These are phyloP conservation scores for Bambusicola thoracicus DNA, from an alignment of 2,113 vertebrate species.

Conservation along the genomic window DNA sequence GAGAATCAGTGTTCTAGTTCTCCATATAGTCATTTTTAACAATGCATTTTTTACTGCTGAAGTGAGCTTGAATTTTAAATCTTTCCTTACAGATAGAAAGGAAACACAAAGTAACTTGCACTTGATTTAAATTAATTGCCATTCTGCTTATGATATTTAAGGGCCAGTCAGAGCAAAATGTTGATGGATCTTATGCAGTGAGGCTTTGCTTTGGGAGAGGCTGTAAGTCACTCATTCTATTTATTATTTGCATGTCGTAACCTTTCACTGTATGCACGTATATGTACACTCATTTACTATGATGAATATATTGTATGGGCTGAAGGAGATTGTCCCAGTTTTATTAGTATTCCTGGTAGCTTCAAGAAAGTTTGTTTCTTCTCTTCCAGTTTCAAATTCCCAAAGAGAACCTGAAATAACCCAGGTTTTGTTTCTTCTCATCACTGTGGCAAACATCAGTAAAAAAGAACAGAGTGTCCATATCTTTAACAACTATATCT, in stretches of 20 bases:
- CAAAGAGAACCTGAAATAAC: neutral
- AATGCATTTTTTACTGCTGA: neutral
- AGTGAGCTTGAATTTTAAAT: neutral
- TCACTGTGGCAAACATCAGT: neutral
- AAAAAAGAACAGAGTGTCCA: neutral
- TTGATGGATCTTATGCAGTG: neutral
- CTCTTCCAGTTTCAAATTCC: neutral
- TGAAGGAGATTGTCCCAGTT: neutral
- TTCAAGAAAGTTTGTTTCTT: neutral
- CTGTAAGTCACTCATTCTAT: neutral
- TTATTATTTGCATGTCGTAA: slow-evolving; percentile 14
- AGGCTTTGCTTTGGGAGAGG: neutral
- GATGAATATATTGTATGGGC: neutral
- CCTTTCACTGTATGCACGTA: neutral
- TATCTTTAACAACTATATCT: neutral
- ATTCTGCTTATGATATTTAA: neutral
- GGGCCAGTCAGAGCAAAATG: neutral
- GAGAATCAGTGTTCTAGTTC: neutral
- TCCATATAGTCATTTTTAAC: neutral
- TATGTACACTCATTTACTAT: neutral
- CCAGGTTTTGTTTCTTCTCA: neutral
- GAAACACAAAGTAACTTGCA: neutral
- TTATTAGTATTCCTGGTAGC: neutral
- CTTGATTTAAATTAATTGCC: neutral
- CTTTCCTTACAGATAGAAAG: neutral